Base-by-base conservation (phyloP, 2,113 vertebrate species). In the Ancistrus triradiatus region DNA sequence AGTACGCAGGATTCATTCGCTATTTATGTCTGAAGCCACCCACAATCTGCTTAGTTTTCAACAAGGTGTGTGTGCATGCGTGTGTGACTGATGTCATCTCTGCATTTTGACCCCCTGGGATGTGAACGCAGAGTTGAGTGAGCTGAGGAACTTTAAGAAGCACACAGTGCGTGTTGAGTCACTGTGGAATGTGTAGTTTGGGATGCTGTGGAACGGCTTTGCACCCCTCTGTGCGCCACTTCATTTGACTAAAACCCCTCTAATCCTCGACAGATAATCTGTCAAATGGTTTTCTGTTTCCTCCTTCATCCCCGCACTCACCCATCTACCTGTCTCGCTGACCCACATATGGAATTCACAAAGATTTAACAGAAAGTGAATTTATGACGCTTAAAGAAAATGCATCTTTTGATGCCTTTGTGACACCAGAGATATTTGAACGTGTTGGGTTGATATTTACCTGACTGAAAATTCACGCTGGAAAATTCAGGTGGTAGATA, bases 201-300 rank as follows among this genome's bases (percentile, higher is more conserved):
- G 14, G 37, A 33, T 28, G 31, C 44, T 53, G 51, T 42, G 62
- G 59, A 61, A 50, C 27, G 48, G 33, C 42, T 31, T 38, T 42
- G 22, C 8, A 18, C 47, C 35, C 24, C 44, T 40, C 70, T 63
- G 55, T 66, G 65, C 66, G 66, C 61, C 65, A 72, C 72, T 69
- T 77, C 28, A 75, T 75, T 73, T 62, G 47, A 68, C 70, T 78
- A 78, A 78, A 78, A 70, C 42, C 31, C 28, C 63, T 62, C 55
- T 77, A 70, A 77, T 73, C 76, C 73, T 42, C 44, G 10, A 18
- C 31, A 57, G 60, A 78, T 78, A 75, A 75, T 78, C 76, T 70
- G 70, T 72, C 69, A 63, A 74, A 77, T 74, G 75, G 68, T 60
- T 66, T 35, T 50, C 66, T 67, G 55, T 40, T 7, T n/a, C 28